Base-by-base conservation (phyloP, 2,113 vertebrate genomes). In the Scartelaos histophorus region DNA sequence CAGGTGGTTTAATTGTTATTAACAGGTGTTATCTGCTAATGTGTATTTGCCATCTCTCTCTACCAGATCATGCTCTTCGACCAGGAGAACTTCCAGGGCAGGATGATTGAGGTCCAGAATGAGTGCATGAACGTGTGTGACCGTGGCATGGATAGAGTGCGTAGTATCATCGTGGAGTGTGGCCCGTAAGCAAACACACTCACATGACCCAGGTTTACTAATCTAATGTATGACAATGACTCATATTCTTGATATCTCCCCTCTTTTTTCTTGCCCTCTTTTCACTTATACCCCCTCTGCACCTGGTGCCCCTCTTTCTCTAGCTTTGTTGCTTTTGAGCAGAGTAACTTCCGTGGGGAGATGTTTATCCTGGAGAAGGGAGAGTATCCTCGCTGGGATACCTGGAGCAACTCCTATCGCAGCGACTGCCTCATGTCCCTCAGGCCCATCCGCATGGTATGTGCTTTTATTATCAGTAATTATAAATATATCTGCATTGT, bases 341-440 rank as follows among this genome's bases (percentile, higher is more conserved):
- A 98, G 91, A 94, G 94, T 90, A 96, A 94, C 93, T 95, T 97
- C 95, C 95, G 93, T 0, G 97, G 97, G 79, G 97, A 98, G 94
- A 97, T 96, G 97, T 98, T 98, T 75, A 92, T 98, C 91, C 90
- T 98, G 94, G 97, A 98, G 93, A 97, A 97, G 91, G 97, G 97
- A 5, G 95, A 97, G 93, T 98, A 96, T 92, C 97, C 96, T 61
- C 95, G 95, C 93, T 99, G 97, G 97, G 95, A 98, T 87, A 95
- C 95, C 89, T 98, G 97, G 97, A 96, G 96, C 58, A 97, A 95
- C 95, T 98, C 97, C 91, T 96, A 96, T 93, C 93, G 95, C 83
- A 98, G 96, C 0, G 95, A 97, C 92, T 94, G 94, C 88, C 92
- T 99, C 91, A 93, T 97, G 95, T 98, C 97, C 86, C 90, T 97